A percentile compares a stretch with the other conserved stretches of the same genome.
Evolutionary conservation across 1,140 invertebrate genomes (phyloP).

Genomic region (Papilio helenus): DNA sequence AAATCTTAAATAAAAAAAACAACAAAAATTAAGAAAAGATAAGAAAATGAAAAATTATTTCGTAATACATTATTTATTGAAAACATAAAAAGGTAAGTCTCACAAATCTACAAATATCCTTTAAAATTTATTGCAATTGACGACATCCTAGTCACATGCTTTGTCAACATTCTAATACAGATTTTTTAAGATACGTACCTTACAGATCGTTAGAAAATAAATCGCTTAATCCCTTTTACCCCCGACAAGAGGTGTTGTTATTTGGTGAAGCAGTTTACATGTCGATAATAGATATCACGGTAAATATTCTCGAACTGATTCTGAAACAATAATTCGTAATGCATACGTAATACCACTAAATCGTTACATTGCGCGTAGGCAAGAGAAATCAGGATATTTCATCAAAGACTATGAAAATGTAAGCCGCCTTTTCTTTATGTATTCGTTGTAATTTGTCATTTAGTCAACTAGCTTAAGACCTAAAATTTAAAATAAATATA

Average conservation of each 20-base stretch:
- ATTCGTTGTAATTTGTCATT: not conserved
- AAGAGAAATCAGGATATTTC: conserved; percentile 62
- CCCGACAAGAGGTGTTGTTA: conserved; percentile 11
- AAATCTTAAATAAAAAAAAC: too few species aligned
- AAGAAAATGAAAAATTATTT: not conserved
- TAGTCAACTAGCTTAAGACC: not conserved
- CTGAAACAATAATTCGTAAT: conserved; percentile 40
- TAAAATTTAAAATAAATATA: not conserved
- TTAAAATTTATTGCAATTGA: not conserved
- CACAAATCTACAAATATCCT: not conserved
- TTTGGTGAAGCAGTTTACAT: conserved; percentile 33
- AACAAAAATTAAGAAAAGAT: not conserved
- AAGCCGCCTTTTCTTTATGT: conserved; percentile 29
- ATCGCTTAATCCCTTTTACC: conserved; percentile 6
- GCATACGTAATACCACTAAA: conserved; percentile 40
- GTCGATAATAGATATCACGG: not conserved
- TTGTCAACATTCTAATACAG: not conserved
- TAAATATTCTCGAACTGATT: conserved; percentile 18
- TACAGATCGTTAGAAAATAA: not conserved
- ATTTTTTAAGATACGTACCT: not conserved
- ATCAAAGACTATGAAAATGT: conserved; percentile 37
- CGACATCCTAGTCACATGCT: not conserved
- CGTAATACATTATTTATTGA: not conserved
- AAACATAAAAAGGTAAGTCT: not conserved
- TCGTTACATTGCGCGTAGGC: conserved; percentile 61